A percentile compares a stretch with the other conserved stretches of the same genome.
Evolutionary conservation across 2,113 vertebrate species (phyloP).

Genomic region (Rhineura floridana): DNA sequence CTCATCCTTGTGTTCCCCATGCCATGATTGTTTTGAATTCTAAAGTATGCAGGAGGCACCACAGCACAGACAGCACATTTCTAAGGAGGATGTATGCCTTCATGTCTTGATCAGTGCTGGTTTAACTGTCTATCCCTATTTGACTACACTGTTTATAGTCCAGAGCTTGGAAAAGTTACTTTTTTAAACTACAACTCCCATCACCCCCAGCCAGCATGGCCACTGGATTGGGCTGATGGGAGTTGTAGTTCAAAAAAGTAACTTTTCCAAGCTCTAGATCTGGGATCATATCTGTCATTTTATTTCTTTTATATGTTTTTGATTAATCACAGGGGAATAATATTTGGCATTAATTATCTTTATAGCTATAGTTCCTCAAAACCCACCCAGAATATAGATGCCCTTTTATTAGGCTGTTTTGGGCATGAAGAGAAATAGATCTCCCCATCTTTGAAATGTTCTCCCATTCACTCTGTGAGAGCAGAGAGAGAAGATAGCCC

Average conservation of each 20-base stretch:
- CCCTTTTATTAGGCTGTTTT: not conserved
- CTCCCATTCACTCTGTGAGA: not conserved
- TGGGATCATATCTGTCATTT: not conserved
- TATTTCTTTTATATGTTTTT: slow-evolving; percentile 53
- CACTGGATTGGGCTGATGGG: too few species aligned
- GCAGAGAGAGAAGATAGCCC: not conserved
- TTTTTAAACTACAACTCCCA: too few species aligned
- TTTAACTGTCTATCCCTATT: not conserved
- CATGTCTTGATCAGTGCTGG: not conserved
- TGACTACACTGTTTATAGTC: not conserved
- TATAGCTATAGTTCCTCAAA: not conserved
- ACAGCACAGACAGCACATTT: not conserved
- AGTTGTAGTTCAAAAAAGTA: too few species aligned
- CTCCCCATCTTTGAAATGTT: not conserved
- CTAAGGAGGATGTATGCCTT: not conserved
- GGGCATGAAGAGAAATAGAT: not conserved
- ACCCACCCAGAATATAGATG: not conserved
- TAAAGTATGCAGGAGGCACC: not conserved
- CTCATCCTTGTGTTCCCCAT: not conserved
- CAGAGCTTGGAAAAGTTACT: too few species aligned
- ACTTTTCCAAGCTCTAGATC: too few species aligned
- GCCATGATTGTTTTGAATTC: not conserved
- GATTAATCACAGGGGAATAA: slow-evolving; percentile 44
- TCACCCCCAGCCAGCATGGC: too few species aligned
- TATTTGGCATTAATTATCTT: slow-evolving; percentile 48